Percentiles rank a stretch among this genome's conserved stretches.
Evolutionary conservation across 2,113 vertebrate genomes (phyloP).

Genomic region (Setophaga petechia): DNA sequence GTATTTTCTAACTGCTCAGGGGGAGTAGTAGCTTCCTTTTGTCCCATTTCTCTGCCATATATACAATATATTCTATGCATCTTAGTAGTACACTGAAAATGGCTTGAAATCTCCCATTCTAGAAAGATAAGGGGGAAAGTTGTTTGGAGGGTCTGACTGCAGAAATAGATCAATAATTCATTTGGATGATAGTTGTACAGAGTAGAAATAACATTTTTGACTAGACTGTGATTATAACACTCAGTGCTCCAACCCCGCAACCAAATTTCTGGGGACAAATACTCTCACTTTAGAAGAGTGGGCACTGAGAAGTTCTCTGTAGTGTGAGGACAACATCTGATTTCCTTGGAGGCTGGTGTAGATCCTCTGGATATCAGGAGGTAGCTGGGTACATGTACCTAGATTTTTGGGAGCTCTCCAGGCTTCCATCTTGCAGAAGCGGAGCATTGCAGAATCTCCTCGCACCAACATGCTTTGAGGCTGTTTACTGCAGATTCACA

Average conservation of each 20-base stretch:
- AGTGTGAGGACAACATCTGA: fast-evolving
- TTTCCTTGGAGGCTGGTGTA: not conserved
- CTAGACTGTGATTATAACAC: not conserved
- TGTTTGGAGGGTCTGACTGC: not conserved
- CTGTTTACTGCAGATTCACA: not conserved
- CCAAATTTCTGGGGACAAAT: not conserved
- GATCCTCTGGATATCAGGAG: not conserved
- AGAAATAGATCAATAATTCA: not conserved
- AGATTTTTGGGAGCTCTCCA: not conserved
- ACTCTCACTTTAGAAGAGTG: fast-evolving
- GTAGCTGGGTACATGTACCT: not conserved
- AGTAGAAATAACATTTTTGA: not conserved
- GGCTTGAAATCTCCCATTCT: not conserved
- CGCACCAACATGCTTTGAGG: not conserved
- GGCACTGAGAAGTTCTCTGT: not conserved
- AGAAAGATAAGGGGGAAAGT: not conserved
- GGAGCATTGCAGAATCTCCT: not conserved
- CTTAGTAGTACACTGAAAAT: not conserved
- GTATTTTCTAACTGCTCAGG: not conserved
- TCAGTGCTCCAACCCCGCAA: not conserved
- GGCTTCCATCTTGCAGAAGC: not conserved
- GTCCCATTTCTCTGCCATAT: not conserved
- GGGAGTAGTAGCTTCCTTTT: not conserved
- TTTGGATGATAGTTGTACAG: not conserved
- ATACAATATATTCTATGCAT: not conserved